Conservation (phyloP, 1,140 invertebrate species). For the Mylabris phalerata region DNA sequence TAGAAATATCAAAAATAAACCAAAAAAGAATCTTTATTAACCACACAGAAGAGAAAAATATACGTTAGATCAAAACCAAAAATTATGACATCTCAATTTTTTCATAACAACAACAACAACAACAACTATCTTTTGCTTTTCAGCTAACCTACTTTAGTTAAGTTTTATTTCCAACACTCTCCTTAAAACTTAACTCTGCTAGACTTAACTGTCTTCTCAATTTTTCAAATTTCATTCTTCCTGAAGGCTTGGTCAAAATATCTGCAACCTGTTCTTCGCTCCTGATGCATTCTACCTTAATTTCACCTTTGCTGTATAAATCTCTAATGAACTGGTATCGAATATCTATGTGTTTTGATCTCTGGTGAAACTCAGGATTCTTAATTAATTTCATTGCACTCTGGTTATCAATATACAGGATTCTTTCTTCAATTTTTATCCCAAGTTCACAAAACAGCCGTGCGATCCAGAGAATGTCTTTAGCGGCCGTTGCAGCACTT, state of each 20-base stretch:
- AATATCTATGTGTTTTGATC: conserved; percentile 36
- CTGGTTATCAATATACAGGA: conserved; percentile 36
- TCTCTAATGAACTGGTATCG: conserved; percentile 36
- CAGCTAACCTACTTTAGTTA: too few relatives aligned
- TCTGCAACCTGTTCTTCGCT: conserved; percentile 17
- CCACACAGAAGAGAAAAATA: too few relatives aligned
- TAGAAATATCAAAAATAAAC: too few relatives aligned
- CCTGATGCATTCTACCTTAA: conserved; percentile 5
- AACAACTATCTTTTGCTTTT: too few relatives aligned
- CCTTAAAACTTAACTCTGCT: too few relatives aligned
- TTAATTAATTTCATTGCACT: conserved; percentile 31
- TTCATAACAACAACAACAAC: too few relatives aligned
- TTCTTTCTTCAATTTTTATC: not conserved
- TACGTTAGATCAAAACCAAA: too few relatives aligned
- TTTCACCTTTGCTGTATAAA: not conserved
- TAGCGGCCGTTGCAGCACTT: conserved; percentile 29
- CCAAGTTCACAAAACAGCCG: conserved; percentile 2
- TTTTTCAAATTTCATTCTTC: not conserved
- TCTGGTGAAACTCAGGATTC: conserved; percentile 33
- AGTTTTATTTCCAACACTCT: too few relatives aligned
- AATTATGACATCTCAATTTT: too few relatives aligned
- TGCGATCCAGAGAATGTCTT: conserved; percentile 32
- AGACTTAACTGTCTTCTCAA: not conserved
- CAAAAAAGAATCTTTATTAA: too few relatives aligned
- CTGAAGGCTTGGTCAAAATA: conserved; percentile 20